phyloP scores from a whole-genome alignment of 1,140 invertebrate genomes.

The Lasioglossum albipes region DNA sequence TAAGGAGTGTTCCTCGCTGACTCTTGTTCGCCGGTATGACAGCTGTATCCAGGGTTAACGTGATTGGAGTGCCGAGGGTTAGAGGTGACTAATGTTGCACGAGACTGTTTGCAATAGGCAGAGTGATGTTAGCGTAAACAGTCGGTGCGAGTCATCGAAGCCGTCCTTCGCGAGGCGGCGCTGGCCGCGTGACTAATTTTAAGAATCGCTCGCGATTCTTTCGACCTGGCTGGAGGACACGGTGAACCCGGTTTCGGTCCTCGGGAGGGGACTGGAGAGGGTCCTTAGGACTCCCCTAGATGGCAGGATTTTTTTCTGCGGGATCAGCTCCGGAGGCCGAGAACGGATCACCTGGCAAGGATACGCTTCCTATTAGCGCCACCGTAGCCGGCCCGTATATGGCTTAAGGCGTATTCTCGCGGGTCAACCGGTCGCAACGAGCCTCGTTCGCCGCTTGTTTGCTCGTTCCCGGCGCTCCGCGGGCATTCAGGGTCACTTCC shows the following conservation, averaged over 20 bases:
- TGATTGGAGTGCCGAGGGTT: no score
- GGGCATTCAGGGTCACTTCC: conserved; percentile 36
- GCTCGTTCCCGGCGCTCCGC: not conserved
- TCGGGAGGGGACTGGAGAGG: not conserved
- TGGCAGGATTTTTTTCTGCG: conserved; percentile 55
- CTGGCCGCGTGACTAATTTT: conserved; percentile 64
- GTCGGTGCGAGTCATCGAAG: conserved; percentile 46
- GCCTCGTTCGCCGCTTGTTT: not conserved
- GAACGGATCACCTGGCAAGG: conserved; percentile 54
- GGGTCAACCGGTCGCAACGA: conserved; percentile 34
- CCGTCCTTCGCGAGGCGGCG: conserved; percentile 45
- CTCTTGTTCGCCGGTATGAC: no score
- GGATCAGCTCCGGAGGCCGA: conserved; percentile 48
- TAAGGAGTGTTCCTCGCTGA: no score
- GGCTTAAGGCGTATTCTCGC: conserved; percentile 44
- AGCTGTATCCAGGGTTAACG: no score
- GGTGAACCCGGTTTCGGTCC: conserved; percentile 14
- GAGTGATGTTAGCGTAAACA: not conserved
- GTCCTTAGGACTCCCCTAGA: conserved; percentile 65
- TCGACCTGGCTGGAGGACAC: conserved; percentile 47
- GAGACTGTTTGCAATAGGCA: no score
- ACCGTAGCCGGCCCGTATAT: conserved; percentile 51
- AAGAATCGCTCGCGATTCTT: conserved; percentile 51
- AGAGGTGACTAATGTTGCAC: no score
- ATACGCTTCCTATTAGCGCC: conserved; percentile 65